phyloP scores from a whole-genome alignment of 2,888 invertebrate genomes.

The Dynastes hyllus region DNA sequence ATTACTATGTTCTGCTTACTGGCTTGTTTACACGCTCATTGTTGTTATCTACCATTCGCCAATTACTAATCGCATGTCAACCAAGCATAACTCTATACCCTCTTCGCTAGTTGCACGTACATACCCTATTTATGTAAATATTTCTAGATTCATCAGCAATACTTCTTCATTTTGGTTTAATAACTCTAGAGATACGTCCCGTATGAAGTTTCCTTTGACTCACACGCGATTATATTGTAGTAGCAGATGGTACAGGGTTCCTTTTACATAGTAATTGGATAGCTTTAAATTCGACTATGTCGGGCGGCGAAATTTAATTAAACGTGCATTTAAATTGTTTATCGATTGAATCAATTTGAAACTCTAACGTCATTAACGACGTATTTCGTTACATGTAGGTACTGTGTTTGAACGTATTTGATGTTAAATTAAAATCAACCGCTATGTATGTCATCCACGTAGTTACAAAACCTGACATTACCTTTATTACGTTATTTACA shows the following conservation, averaged over 20 bases:
- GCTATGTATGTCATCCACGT: not conserved
- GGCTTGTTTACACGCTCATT: no score
- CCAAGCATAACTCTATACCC: no score
- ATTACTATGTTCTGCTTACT: no score
- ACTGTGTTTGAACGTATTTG: not conserved
- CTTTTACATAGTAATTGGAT: not conserved
- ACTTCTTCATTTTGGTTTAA: no score
- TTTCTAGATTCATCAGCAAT: no score
- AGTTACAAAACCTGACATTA: not conserved
- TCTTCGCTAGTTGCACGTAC: no score
- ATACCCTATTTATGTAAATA: no score
- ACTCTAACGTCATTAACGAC: not conserved
- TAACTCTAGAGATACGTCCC: no score
- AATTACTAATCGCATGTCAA: no score
- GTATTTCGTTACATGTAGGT: not conserved
- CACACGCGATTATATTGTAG: no score
- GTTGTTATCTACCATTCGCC: no score
- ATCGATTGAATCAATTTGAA: slow-evolving; percentile 9
- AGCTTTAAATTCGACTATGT: not conserved
- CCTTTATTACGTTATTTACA: not conserved
- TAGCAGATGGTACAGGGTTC: not conserved
- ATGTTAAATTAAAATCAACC: not conserved
- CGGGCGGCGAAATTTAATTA: slow-evolving; percentile 12
- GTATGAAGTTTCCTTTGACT: no score
- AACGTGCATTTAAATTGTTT: slow-evolving; percentile 29